phyloP scores from a whole-genome alignment of 2,797 vertebrate species.

The Sebastes iracundus region DNA sequence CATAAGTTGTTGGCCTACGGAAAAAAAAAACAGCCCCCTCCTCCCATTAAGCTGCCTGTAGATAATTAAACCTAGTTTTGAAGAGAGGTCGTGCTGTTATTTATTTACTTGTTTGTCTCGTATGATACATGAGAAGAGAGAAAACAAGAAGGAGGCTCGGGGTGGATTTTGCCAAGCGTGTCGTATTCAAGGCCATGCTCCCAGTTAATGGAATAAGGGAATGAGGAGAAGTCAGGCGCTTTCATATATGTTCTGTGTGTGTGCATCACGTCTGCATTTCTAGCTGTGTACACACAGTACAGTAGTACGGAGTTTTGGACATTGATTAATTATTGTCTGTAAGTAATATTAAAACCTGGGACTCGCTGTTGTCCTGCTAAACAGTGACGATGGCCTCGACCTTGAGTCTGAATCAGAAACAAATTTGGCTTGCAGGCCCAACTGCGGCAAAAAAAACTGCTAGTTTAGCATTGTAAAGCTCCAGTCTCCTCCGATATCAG shows the following conservation, averaged over 20 bases:
- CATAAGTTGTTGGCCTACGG: conserved; percentile 41
- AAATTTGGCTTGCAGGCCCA: not conserved
- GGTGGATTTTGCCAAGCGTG: conserved; percentile 25
- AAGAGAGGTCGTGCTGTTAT: conserved; percentile 33
- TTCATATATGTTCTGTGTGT: conserved; percentile 17
- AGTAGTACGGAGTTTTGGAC: not conserved
- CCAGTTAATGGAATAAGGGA: conserved; percentile 46
- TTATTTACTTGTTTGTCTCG: conserved; percentile 68
- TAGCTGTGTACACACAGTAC: not conserved
- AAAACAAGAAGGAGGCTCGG: not conserved
- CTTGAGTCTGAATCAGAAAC: conserved; percentile 1
- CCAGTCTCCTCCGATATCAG: not conserved
- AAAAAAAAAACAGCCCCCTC: conserved; percentile 18
- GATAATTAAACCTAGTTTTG: conserved; percentile 71
- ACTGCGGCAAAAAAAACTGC: not conserved
- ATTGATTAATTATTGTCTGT: conserved; percentile 23
- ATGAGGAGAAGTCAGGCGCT: not conserved
- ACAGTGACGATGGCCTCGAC: not conserved
- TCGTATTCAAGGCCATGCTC: conserved; percentile 37
- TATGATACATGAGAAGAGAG: conserved; percentile 43
- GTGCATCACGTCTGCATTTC: not conserved
- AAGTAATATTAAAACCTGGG: not conserved
- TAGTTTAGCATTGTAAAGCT: conserved; percentile 1
- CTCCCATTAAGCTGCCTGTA: conserved; percentile 27
- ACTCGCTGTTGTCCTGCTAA: not conserved